Conservation (phyloP, 35 echinoderm and acorn worm species). For the Nesometra sesokonis region DNA sequence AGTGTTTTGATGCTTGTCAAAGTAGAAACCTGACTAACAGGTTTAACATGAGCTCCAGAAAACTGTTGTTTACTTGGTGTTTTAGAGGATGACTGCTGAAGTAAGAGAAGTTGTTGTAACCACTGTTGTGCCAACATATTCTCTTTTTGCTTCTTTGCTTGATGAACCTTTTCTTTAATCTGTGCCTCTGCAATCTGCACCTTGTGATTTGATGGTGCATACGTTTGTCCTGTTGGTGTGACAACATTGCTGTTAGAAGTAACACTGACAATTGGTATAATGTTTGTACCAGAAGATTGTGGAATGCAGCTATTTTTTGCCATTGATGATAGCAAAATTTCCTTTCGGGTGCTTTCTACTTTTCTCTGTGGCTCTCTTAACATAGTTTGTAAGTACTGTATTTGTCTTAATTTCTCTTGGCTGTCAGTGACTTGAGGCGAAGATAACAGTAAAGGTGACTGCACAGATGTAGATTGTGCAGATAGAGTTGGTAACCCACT, state of each 20-base stretch:
- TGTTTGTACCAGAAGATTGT: too few species aligned
- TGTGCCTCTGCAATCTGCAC: background rate
- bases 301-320: background rate
- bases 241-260: background rate
- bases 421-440: background rate
- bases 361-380: background rate
- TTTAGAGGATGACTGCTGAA: background rate
- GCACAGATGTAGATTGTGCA: background rate
- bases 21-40: background rate
- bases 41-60: background rate
- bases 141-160: background rate
- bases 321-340: background rate
- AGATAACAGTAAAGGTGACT: background rate
- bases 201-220: background rate
- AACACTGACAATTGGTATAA: too few species aligned
- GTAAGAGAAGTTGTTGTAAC: background rate
- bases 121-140: background rate
- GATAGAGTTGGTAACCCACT: background rate
- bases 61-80: too few species aligned
- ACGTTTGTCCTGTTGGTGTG: background rate
- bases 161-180: background rate
- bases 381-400: background rate
- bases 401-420: background rate
- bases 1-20: background rate
- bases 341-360: background rate